Evolutionary conservation across 1,140 invertebrate genomes (phyloP).

Genomic region (Zaprionus lachaisei): DNA sequence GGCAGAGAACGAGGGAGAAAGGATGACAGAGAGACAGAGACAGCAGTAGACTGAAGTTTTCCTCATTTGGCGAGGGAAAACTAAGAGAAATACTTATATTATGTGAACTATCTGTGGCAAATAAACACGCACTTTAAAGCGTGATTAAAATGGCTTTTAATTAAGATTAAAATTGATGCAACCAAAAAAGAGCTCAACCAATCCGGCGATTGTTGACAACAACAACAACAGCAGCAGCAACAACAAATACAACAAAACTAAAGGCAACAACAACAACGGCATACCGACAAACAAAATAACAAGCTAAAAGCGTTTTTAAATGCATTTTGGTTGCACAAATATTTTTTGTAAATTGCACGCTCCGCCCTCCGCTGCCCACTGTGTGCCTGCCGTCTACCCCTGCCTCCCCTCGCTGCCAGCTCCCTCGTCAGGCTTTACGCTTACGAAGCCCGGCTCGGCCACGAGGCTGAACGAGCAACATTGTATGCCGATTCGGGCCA

Average conservation of each 20-base stretch:
- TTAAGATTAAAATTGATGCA: conserved; percentile 75
- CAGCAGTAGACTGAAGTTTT: neutral
- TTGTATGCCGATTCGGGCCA: conserved; percentile 59
- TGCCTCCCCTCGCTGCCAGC: neutral
- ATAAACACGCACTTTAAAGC: conserved; percentile 50
- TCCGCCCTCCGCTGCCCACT: conserved; percentile 27
- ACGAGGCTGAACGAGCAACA: conserved; percentile 74
- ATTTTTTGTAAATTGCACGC: conserved; percentile 74
- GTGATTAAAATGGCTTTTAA: conserved; percentile 71
- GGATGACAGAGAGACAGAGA: neutral
- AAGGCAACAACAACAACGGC: conserved; percentile 27
- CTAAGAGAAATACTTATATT: neutral
- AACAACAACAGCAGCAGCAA: conserved; percentile 14
- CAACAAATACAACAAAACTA: conserved; percentile 8
- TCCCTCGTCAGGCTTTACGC: conserved; percentile 36
- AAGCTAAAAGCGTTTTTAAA: conserved; percentile 42
- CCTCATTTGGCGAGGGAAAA: neutral
- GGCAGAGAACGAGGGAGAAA: neutral
- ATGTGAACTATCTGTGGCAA: neutral
- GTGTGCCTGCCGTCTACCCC: conserved; percentile 1
- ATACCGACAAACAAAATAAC: conserved; percentile 11
- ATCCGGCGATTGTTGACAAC: conserved; percentile 24
- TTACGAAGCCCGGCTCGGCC: conserved; percentile 60
- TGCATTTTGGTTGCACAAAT: conserved; percentile 45
- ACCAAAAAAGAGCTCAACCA: conserved; percentile 41